Base-by-base conservation (phyloP, 1,140 invertebrate genomes). In the Gyrodactylus bullatarudis region DNA sequence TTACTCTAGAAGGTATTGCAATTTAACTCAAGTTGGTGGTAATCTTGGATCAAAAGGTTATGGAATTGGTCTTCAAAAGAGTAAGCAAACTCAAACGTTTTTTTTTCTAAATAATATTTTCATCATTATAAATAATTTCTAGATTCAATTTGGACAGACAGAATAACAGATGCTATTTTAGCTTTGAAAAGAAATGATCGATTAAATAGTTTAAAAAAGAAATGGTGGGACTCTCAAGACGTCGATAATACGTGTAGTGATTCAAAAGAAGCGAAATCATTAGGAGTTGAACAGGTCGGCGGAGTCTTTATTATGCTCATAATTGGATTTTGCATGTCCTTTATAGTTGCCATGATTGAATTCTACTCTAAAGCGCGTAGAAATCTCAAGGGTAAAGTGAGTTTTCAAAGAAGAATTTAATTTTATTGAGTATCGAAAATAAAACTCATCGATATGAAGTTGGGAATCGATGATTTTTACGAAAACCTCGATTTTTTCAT, bases 11-110 rank as follows among this genome's bases (percentile, higher is more conserved):
- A 83, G 92, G 72, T 89, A 97, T 78, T 98, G 93, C 80, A 94
- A 96, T 81, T 83, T 98, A 1, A 98, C 92, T 26, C 92, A 97
- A 84, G 91, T 98, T 68, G 93, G 93, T 0, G 92, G 92, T 0
- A 83, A 95, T 0, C 82, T 94, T 20, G 91, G 93, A 77, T 90
- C 88, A 26, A 94, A 94, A 80, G 87, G 85, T 8, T 86, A 85
- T 76, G 85, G 85, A 71, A 85, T 86, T 70, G 85, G 81, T 8
- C 83, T 82, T 73, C 84, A 82, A 24, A 82, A 79, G 77, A 79
- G 82, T 83, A 75, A 78, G 26, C 8, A 26, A 21, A 54, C 8
- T 16, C 34, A 54, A 8, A 54, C 8, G n/a, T 54, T 8, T 54
- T n/a, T 54, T 16, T n/a, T n/a, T 54, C 8, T 16, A 16, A 54